Evolutionary conservation across 2,888 invertebrate genomes (phyloP).

Genomic region (Tridacna gigas): DNA sequence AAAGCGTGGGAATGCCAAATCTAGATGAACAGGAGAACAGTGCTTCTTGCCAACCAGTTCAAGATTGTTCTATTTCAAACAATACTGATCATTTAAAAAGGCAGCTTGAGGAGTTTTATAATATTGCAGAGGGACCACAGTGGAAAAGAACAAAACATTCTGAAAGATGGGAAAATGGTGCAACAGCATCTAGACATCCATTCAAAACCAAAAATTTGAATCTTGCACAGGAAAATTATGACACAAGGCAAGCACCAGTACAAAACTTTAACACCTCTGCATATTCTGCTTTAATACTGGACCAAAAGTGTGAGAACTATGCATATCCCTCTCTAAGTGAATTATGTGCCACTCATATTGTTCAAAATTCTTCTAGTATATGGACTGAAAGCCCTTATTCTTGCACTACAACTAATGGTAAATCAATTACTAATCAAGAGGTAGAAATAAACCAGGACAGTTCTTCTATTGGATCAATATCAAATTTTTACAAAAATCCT

Average conservation of each 20-base stretch:
- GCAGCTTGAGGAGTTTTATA: conserved; percentile 21
- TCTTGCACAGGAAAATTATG: too few species aligned
- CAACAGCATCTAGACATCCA: not conserved
- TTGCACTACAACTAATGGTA: too few species aligned
- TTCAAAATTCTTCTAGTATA: too few species aligned
- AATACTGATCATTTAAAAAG: conserved; percentile 7
- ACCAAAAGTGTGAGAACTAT: conserved; percentile 10
- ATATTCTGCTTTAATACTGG: conserved; percentile 5
- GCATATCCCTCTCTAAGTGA: conserved; percentile 11
- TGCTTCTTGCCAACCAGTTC: not conserved
- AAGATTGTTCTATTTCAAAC: not conserved
- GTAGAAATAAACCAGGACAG: not conserved
- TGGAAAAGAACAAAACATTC: conserved; percentile 8
- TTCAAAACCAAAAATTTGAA: not conserved
- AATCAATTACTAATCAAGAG: too few species aligned
- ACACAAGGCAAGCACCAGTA: too few species aligned
- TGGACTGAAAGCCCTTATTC: too few species aligned
- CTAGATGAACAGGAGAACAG: not conserved
- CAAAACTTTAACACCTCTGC: not conserved
- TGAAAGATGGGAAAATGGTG: not conserved
- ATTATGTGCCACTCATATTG: not conserved
- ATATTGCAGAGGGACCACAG: not conserved
- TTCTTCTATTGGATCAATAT: not conserved
- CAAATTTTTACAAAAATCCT: conserved; percentile 15
- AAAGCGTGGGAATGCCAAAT: not conserved